Evolutionary conservation across 2,888 invertebrate species (phyloP).

Genomic region (Drosophila hamatofila): DNA sequence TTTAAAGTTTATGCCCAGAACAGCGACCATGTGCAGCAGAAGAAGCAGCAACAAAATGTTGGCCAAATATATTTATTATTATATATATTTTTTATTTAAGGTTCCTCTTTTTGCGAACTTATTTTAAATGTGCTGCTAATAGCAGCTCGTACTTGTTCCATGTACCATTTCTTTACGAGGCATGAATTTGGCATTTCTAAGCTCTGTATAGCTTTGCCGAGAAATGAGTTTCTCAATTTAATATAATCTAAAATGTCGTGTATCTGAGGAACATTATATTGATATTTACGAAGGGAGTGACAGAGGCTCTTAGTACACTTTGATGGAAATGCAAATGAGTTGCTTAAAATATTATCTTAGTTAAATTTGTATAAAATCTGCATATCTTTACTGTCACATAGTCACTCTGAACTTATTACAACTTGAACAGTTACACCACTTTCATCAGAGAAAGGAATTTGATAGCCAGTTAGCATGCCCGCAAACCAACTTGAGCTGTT

Average conservation of each 20-base stretch:
- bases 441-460: neutral
- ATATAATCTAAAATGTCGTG: neutral
- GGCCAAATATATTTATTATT: slow-evolving; percentile 69
- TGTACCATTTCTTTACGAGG: neutral
- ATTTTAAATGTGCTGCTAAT: slow-evolving; percentile 66
- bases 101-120: slow-evolving; percentile 27
- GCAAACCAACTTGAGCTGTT: neutral
- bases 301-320: neutral
- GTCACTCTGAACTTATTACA: neutral
- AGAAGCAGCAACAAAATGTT: slow-evolving; percentile 51
- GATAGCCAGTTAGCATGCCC: neutral
- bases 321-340: no score
- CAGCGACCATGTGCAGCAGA: slow-evolving; percentile 67
- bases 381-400: neutral
- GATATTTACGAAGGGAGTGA: neutral
- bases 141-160: slow-evolving; percentile 44
- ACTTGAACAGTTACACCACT: neutral
- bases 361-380: neutral
- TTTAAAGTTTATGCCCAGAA: slow-evolving; percentile 72
- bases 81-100: slow-evolving; percentile 38
- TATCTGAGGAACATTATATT: neutral
- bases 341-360: no score
- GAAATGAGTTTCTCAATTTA: neutral
- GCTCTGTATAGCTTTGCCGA: neutral
- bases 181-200: neutral